Conservation (phyloP, 1,140 invertebrate species). For the Andricus grossulariae region DNA sequence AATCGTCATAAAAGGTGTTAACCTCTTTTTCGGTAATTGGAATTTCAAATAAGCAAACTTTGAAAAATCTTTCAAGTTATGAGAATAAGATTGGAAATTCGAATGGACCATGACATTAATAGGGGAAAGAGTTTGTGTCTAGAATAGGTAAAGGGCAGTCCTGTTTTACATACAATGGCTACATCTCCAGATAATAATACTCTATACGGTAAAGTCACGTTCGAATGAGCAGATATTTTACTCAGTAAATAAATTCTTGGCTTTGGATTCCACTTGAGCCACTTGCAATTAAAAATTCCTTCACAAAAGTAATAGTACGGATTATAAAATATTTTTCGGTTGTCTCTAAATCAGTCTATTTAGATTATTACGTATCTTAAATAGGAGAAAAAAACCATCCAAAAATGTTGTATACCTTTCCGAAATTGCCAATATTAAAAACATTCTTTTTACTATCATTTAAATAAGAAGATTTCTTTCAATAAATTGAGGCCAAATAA, state of each 20-base stretch:
- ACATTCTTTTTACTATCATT: too few relatives aligned
- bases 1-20: too few relatives aligned
- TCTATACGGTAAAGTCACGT: neutral
- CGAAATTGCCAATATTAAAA: too few relatives aligned
- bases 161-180: slow-evolving; percentile 4
- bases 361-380: too few relatives aligned
- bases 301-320: neutral
- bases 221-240: neutral
- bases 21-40: too few relatives aligned
- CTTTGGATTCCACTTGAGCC: neutral
- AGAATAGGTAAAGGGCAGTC: slow-evolving; percentile 2
- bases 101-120: slow-evolving; percentile 5
- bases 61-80: neutral
- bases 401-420: too few relatives aligned
- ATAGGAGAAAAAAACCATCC: too few relatives aligned
- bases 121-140: neutral
- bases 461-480: too few relatives aligned
- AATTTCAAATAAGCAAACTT: neutral
- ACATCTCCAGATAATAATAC: slow-evolving; percentile 9
- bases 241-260: neutral
- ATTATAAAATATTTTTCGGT: neutral
- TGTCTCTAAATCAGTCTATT: too few relatives aligned
- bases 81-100: slow-evolving; percentile 4
- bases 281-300: neutral
- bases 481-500: too few relatives aligned